These are phyloP conservation scores for Henricia sp. DNA, from an alignment of 53 echinoderm and acorn worm genomes.

Conservation along the genomic window DNA sequence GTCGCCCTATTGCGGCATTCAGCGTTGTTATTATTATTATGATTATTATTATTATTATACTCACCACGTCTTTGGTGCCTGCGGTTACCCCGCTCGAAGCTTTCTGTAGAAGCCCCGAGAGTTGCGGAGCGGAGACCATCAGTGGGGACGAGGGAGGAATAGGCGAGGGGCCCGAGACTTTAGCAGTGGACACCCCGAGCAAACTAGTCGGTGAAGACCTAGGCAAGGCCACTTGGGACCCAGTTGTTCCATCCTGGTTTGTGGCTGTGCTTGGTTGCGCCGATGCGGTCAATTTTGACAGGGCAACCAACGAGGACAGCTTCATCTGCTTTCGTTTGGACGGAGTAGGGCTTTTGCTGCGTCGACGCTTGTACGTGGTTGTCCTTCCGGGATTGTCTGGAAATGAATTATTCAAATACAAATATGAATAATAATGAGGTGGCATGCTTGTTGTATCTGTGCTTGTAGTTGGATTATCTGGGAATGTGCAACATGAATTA, in stretches of 20 bases:
- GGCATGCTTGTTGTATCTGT: no score
- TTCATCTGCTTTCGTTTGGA: constrained; percentile 80
- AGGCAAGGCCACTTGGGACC: constrained; percentile 4
- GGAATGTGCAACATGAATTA: no score
- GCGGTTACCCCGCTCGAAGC: background rate
- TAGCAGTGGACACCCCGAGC: background rate
- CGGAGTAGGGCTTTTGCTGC: constrained; percentile 68
- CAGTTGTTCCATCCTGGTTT: background rate
- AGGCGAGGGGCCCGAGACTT: constrained; percentile 14
- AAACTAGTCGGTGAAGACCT: background rate
- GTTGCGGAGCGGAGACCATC: constrained; percentile 28
- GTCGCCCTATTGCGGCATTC: no score
- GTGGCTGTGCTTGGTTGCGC: background rate
- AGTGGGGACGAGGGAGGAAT: constrained; percentile 51
- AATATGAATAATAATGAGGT: no score
- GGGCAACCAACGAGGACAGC: constrained; percentile 67
- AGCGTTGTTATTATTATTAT: no score
- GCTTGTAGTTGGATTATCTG: no score
- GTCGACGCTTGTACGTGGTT: constrained; percentile 57
- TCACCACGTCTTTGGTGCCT: constrained; percentile 29
- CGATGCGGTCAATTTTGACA: constrained; percentile 45
- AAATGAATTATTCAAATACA: no score
- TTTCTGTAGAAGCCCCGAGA: constrained; percentile 48
- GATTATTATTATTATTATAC: no score
- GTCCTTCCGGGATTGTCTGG: no score